These are phyloP conservation scores for Daphoenositta chrysoptera DNA, from an alignment of 2,113 vertebrate species.

Conservation along the genomic window DNA sequence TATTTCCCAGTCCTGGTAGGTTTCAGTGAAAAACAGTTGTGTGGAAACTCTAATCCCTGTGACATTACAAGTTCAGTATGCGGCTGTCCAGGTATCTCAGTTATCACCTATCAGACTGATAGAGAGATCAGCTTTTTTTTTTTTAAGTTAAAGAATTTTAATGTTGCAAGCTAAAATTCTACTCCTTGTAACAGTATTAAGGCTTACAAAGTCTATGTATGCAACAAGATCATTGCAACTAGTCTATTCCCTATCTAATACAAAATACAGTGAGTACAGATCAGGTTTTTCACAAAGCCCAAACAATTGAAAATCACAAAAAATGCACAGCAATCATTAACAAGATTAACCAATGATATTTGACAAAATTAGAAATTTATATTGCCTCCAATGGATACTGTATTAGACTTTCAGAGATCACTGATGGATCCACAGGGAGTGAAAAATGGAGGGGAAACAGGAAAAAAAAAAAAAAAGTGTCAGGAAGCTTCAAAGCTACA, in stretches of 20 bases:
- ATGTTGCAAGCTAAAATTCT: background rate
- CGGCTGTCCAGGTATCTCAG: background rate
- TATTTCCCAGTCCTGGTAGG: background rate
- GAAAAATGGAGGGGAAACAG: background rate
- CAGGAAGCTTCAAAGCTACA: background rate
- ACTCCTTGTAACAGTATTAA: background rate
- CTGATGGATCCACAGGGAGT: background rate
- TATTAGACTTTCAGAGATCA: background rate
- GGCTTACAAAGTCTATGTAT: background rate
- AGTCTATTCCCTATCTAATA: background rate
- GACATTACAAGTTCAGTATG: background rate
- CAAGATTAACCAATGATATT: background rate
- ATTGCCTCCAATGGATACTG: background rate
- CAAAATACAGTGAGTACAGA: background rate
- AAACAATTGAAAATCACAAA: background rate
- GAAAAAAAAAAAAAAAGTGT: background rate
- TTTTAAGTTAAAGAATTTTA: background rate
- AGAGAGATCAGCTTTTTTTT: background rate
- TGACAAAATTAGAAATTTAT: background rate
- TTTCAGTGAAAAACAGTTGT: background rate
- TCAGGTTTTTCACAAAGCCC: background rate
- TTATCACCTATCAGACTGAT: background rate
- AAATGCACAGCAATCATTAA: background rate
- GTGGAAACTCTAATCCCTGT: background rate
- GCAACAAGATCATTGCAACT: background rate